Evolutionary conservation across 2,797 vertebrate genomes (phyloP).

Genomic region (Hyperoplus immaculatus): DNA sequence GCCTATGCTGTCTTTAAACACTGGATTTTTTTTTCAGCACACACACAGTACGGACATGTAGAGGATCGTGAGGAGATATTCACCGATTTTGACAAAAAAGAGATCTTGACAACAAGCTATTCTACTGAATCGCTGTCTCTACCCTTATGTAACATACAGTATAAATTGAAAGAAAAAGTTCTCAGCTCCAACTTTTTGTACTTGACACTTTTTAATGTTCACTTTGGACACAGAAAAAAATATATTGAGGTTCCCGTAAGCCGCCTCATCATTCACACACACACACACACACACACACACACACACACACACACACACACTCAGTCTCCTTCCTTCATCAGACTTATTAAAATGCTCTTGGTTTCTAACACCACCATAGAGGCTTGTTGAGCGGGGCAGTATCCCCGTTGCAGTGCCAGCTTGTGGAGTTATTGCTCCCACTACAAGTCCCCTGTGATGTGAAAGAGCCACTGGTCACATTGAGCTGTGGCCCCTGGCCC

Average conservation of each 20-base stretch:
- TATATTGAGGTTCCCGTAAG: constrained; percentile 7
- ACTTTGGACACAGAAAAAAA: constrained; percentile 14
- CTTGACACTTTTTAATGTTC: constrained; percentile 5
- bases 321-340: constrained; percentile 17
- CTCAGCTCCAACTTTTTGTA: not conserved
- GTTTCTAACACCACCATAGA: constrained; percentile 22
- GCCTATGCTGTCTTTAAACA: too few relatives aligned
- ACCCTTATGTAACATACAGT: too few relatives aligned
- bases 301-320: constrained; percentile 1
- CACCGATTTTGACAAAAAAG: too few relatives aligned
- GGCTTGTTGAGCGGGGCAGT: constrained; percentile 20
- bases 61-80: too few relatives aligned
- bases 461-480: constrained; percentile 23
- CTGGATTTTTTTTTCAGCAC: too few relatives aligned
- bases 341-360: constrained; percentile 36
- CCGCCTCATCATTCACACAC: not conserved
- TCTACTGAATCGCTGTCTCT: too few relatives aligned
- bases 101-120: too few relatives aligned
- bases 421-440: constrained; percentile 35
- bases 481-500: constrained; percentile 36
- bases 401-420: constrained; percentile 19
- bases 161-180: too few relatives aligned
- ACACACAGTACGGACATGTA: too few relatives aligned
- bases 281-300: not conserved
- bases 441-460: constrained; percentile 31